Evolutionary conservation across 2,888 invertebrate genomes (phyloP).

Genomic region (Euzetes globulus): DNA sequence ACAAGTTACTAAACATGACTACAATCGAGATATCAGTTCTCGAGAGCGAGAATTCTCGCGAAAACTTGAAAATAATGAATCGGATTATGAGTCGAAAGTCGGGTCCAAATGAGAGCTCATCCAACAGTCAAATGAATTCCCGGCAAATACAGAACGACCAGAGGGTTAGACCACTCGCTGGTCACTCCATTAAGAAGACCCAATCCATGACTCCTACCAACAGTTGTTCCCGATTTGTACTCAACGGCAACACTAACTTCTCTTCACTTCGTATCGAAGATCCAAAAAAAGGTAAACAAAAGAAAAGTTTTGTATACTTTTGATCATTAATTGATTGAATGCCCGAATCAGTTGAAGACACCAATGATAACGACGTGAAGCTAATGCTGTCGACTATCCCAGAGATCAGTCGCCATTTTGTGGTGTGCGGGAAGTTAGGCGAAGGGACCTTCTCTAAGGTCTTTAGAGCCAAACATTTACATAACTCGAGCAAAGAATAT

Average conservation of each 20-base stretch:
- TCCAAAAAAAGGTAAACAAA: slow-evolving; percentile 37
- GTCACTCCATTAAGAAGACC: background rate
- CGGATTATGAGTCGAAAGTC: background rate
- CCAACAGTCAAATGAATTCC: background rate
- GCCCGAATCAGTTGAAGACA: slow-evolving; percentile 1
- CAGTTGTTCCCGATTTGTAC: slow-evolving; percentile 28
- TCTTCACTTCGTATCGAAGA: slow-evolving; percentile 36
- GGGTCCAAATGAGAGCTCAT: background rate
- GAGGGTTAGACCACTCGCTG: background rate
- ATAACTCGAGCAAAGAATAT: slow-evolving; percentile 52
- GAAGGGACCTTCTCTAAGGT: slow-evolving; percentile 70
- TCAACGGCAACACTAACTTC: slow-evolving; percentile 33
- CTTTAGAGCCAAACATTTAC: slow-evolving; percentile 63
- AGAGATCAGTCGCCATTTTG: slow-evolving; percentile 39
- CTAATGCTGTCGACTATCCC: slow-evolving; percentile 37
- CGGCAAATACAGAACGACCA: background rate
- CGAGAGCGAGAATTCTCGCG: background rate
- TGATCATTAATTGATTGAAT: background rate
- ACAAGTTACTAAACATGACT: background rate
- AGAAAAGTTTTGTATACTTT: too few relatives aligned
- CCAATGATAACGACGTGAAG: slow-evolving; percentile 25
- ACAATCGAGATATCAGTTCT: background rate
- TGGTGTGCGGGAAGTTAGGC: slow-evolving; percentile 40
- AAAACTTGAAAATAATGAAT: background rate
- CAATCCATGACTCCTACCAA: slow-evolving; percentile 9